Evolutionary conservation across 2,797 vertebrate genomes (phyloP), one percentile per base, ranked within the genome.

Genomic region (Channa striata): DNA sequence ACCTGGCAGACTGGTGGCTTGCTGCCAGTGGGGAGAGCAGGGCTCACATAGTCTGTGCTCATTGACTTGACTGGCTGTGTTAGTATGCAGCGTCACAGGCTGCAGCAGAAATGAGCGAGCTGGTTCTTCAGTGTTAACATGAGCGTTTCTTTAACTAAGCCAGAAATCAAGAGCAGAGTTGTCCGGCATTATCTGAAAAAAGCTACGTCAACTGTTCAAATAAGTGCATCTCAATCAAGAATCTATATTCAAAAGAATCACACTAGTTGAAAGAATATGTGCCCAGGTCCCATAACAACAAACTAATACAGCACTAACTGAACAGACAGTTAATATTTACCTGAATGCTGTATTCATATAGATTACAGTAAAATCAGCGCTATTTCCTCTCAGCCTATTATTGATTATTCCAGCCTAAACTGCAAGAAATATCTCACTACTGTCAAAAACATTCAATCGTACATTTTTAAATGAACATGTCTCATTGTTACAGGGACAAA

Each of bases 1-100:
- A 44, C 72, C 68, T 75, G 60, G 17, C 62, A 82, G 56, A 58
- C 64, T n/a, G 59, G 50, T 47, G 5, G 60, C 56, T 68, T 14
- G 48, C 59, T 82, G 67, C 43, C 39, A 11, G 81, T 78, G 57
- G 51, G 51, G 16, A 64, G 59, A 76, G 68, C 74, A 61, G 59
- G 56, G n/a, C 68, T 84, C 77, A 83, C 53, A 54, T 60, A 17
- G 23, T 57, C n/a, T 14, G 36, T 60, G 81, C 65, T 85, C 87
- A 90, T 88, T 50, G 84, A 72, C 74, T 83, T 89, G 89, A 91
- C 88, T 86, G 76, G 54, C 64, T 72, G 49, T 59, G 66, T 68
- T 73, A 66, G 68, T 56, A 48, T 70, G 69, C 66, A 68, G 64
- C 17, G 60, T 79, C 33, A 14, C 66, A 69, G 17, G 4, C 59